Percentiles rank a stretch among this genome's conserved stretches.
phyloP scores from a whole-genome alignment of 2,113 vertebrate genomes.

The Rostratula benghalensis region DNA sequence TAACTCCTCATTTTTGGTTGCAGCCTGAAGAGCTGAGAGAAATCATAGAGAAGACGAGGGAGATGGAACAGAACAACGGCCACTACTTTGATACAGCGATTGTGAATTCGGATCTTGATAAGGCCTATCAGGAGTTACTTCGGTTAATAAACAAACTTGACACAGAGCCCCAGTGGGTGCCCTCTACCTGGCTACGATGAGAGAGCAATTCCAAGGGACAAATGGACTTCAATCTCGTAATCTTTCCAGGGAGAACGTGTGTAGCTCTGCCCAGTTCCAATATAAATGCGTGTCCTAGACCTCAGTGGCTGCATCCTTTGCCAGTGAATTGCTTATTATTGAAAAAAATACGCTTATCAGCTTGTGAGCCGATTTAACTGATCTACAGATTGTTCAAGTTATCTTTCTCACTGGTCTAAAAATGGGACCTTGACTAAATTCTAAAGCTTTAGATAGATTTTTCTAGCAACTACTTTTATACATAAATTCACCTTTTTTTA shows the following conservation, averaged over 20 bases:
- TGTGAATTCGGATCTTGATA: constrained; percentile 89
- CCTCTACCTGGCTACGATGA: constrained; percentile 91
- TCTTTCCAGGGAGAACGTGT: background rate
- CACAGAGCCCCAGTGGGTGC: constrained; percentile 98
- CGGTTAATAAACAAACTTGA: constrained; percentile 92
- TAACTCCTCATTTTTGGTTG: constrained; percentile 6
- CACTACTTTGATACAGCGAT: constrained; percentile 92
- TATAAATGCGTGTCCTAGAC: background rate
- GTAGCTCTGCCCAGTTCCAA: constrained; percentile 4
- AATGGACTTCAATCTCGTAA: background rate
- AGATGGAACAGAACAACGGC: constrained; percentile 93
- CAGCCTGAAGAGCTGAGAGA: constrained; percentile 93
- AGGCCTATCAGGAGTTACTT: constrained; percentile 88
- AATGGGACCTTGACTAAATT: constrained; percentile 42
- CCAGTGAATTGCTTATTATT: background rate
- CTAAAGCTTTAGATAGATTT: constrained; percentile 51
- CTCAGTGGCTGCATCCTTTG: constrained; percentile 19
- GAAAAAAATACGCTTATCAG: background rate
- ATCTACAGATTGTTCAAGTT: constrained; percentile 12
- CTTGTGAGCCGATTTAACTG: constrained; percentile 11
- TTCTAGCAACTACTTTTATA: constrained; percentile 62
- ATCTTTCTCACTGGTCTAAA: constrained; percentile 50
- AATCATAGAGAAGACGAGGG: constrained; percentile 91
- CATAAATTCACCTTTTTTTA: constrained; percentile 49
- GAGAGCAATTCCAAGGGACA: background rate